Conservation (phyloP, 2,888 invertebrate species). For the Argyresthia albistria region DNA sequence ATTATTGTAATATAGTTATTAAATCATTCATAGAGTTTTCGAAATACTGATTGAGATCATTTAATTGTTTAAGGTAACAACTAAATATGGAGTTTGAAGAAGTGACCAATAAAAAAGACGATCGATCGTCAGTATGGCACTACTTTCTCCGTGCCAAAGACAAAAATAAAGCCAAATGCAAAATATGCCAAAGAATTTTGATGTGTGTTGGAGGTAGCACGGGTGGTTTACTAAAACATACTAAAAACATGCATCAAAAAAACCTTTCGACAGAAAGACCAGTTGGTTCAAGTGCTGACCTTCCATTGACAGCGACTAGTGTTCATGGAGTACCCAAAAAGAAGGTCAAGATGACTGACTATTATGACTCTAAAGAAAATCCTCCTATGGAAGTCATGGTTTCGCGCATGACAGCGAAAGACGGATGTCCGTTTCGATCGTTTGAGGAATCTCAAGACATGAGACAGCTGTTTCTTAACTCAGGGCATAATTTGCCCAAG, state of each 20-base stretch:
- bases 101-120: background rate
- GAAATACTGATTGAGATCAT: background rate
- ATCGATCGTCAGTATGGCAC: background rate
- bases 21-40: too few relatives aligned
- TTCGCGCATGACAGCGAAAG: background rate
- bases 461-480: too few relatives aligned
- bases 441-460: too few relatives aligned
- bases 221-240: too few relatives aligned
- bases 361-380: background rate
- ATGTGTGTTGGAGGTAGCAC: too few relatives aligned
- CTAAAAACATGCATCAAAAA: background rate
- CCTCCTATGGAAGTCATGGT: background rate
- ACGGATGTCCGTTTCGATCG: background rate
- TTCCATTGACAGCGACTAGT: background rate
- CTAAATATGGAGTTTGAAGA: background rate
- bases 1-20: too few relatives aligned
- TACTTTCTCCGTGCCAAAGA: background rate
- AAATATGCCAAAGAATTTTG: too few relatives aligned
- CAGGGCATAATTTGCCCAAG: too few relatives aligned
- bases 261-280: background rate
- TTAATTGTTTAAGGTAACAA: constrained; percentile 1
- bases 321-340: background rate
- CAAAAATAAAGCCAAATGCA: background rate
- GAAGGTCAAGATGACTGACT: background rate
- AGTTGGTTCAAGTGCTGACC: background rate